A percentile compares a stretch with the other conserved stretches of the same genome.
phyloP scores from a whole-genome alignment of 2,888 invertebrate genomes.

The Ectemnius cavifrons region DNA sequence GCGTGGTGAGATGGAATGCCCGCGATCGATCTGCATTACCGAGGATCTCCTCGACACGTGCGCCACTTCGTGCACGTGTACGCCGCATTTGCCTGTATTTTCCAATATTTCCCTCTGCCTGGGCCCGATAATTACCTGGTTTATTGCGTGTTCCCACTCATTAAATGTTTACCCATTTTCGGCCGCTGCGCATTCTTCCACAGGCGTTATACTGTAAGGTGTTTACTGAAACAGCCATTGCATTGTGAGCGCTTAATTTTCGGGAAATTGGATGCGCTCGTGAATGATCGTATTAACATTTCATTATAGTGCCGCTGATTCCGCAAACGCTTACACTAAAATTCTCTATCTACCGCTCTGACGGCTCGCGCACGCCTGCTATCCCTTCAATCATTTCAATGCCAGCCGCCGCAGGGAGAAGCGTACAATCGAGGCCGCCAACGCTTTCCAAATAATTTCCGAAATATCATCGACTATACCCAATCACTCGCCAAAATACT shows the following conservation, averaged over 20 bases:
- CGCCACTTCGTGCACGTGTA: not conserved
- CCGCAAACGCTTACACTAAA: too few species aligned
- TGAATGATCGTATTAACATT: constrained; percentile 2
- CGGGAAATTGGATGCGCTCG: not conserved
- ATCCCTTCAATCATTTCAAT: too few species aligned
- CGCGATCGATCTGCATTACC: not conserved
- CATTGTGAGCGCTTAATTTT: constrained; percentile 1
- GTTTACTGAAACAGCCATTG: constrained; percentile 1
- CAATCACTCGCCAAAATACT: too few species aligned
- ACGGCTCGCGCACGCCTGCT: too few species aligned
- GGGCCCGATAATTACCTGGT: constrained; percentile 1
- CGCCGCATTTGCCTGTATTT: not conserved
- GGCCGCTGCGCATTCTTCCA: constrained; percentile 1
- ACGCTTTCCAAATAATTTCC: too few species aligned
- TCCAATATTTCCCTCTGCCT: constrained; percentile 6
- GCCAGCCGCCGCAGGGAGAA: too few species aligned
- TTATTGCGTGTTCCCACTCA: constrained; percentile 8
- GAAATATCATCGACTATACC: too few species aligned
- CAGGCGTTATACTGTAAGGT: not conserved
- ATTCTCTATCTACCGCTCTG: too few species aligned
- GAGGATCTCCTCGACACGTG: not conserved
- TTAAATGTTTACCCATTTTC: constrained; percentile 7
- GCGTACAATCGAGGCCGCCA: too few species aligned
- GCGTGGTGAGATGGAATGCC: not conserved
- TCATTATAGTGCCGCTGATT: not conserved